Conservation (phyloP, 1,140 invertebrate species). For the Drosophila varians region DNA sequence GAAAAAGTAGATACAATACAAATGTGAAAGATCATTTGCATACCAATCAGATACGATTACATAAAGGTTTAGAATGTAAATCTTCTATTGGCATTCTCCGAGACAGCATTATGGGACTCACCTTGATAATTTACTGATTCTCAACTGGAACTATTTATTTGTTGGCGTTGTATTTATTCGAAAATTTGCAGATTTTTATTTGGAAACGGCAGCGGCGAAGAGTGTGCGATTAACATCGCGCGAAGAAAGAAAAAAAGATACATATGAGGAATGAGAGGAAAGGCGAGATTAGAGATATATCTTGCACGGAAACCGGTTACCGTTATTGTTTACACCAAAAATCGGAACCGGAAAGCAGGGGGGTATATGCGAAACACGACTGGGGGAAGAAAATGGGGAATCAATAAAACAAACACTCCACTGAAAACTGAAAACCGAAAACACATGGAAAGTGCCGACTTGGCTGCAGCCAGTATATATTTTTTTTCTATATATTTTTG, state of each 20-base stretch:
- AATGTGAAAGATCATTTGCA: conserved; percentile 18
- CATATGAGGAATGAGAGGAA: conserved; percentile 17
- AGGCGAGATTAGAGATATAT: conserved; percentile 28
- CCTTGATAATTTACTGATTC: conserved; percentile 28
- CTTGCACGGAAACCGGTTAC: conserved; percentile 62
- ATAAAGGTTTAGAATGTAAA: conserved; percentile 19
- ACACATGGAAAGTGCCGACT: conserved; percentile 48
- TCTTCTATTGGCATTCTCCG: neutral
- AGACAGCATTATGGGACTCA: conserved; percentile 31
- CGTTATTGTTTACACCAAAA: conserved; percentile 65
- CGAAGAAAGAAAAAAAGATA: conserved; percentile 17
- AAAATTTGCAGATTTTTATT: conserved; percentile 14
- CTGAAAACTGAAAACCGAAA: conserved; percentile 11
- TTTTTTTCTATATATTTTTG: conserved; percentile 26
- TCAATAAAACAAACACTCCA: conserved; percentile 75
- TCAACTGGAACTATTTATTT: conserved; percentile 7
- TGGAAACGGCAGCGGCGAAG: conserved; percentile 8
- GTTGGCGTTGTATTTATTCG: conserved; percentile 16
- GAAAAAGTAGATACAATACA: no score
- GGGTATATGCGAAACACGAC: neutral
- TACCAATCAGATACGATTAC: conserved; percentile 15
- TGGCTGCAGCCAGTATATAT: conserved; percentile 25
- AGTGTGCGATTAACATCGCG: conserved; percentile 36
- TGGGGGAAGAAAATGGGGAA: conserved; percentile 36
- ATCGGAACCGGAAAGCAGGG: conserved; percentile 28